A percentile compares a stretch with the other conserved stretches of the same genome.
phyloP scores from a whole-genome alignment of 1,140 invertebrate genomes.

The Palaemon carinicauda region DNA sequence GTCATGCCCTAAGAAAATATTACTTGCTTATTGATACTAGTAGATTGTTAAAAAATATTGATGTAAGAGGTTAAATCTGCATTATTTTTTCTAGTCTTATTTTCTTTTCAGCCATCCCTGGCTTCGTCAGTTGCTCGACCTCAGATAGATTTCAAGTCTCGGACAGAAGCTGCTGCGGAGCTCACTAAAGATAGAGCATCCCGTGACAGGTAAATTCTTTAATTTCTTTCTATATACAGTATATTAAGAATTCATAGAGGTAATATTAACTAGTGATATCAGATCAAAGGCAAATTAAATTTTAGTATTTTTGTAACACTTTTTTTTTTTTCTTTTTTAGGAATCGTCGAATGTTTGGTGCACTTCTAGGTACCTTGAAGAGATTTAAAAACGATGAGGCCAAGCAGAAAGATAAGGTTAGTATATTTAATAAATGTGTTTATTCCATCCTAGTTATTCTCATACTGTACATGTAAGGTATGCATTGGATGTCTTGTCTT shows the following conservation, averaged over 20 bases:
- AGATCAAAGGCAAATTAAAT: not conserved
- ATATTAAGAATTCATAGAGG: constrained; percentile 13
- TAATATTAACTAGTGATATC: not conserved
- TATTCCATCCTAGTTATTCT: not conserved
- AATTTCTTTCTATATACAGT: not conserved
- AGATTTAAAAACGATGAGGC: constrained; percentile 96
- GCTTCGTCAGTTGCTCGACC: constrained; percentile 66
- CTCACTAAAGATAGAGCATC: constrained; percentile 85
- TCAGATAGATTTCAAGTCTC: constrained; percentile 67
- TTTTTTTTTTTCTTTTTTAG: constrained; percentile 64
- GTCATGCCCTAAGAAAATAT: too few relatives aligned
- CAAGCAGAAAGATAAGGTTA: constrained; percentile 76
- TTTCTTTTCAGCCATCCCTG: constrained; percentile 64
- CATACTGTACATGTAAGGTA: too few relatives aligned
- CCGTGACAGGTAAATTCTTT: constrained; percentile 71
- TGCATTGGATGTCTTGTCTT: too few relatives aligned
- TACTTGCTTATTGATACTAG: too few relatives aligned
- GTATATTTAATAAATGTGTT: not conserved
- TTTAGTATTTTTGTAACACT: not conserved
- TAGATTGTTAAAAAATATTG: too few relatives aligned
- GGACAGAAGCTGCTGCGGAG: constrained; percentile 81
- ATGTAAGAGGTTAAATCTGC: too few relatives aligned
- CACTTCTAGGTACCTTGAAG: constrained; percentile 89
- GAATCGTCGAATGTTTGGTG: constrained; percentile 94
- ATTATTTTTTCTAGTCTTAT: too few relatives aligned